Evolutionary conservation across 2,113 vertebrate genomes (phyloP), one percentile per base, ranked within the genome.

Genomic region (Sorex araneus): DNA sequence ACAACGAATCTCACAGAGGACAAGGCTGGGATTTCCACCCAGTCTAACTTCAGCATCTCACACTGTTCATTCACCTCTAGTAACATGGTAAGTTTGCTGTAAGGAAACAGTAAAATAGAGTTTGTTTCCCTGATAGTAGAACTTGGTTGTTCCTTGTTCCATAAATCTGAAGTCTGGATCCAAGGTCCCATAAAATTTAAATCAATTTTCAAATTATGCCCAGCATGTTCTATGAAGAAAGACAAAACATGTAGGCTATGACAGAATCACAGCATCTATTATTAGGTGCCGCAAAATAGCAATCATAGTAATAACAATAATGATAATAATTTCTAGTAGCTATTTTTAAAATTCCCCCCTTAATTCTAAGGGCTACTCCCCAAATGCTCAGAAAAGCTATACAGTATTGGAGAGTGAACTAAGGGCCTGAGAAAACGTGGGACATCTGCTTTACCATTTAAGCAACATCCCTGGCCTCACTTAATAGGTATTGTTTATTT

Each of bases 181-280:
- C n/a, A 87, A 87, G 73, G 40, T 75, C 76, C 16, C 76, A 73
- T 54, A 45, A 89, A 28, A 70, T 91, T 71, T 75, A 64, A 92
- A 85, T 67, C 40, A 63, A 74, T 85, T 86, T 95, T 89, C 76
- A 95, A 78, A 75, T 88, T 47, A 83, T 32, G 27, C 12, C 27
- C 50, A 87, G 91, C 92, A 63, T 11, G 19, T 85, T 91, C 85
- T 90, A 47, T 86, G 47, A 57, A 83, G 82, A 93, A 93, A 93
- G 75, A 21, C 54, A 95, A 77, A 94, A 67, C 9, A 0, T 66
- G 32, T 57, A 32, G 54, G 5, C 57, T 74, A 2, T 80, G 45
- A 80, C 43, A 87, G 32, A 57, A 85, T 15, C 77, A 32, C n/a
- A 66, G 34, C 89, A 74, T 15, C 28, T 89, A 36, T 91, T 76